A percentile compares a stretch with the other conserved stretches of the same genome.
phyloP scores from a whole-genome alignment of 2,113 vertebrate species.

The Ceyx melanurus region DNA sequence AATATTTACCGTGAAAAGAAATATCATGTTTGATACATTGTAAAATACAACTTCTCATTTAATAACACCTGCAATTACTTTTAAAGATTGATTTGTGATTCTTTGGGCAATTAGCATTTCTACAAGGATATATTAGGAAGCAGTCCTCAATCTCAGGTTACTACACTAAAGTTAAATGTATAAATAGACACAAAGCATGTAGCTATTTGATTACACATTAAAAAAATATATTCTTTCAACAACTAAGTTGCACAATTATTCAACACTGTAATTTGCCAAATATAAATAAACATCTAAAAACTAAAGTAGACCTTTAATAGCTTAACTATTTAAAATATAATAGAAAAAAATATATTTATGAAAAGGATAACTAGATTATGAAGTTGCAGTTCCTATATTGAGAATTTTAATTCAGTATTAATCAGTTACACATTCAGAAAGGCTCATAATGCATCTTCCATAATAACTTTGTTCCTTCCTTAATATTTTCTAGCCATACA shows the following conservation, averaged over 20 bases:
- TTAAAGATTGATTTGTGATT: neutral
- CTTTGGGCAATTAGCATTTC: slow-evolving; percentile 27
- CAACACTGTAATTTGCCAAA: slow-evolving; percentile 30
- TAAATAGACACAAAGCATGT: neutral
- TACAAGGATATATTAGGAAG: slow-evolving; percentile 35
- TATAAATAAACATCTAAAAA: slow-evolving; percentile 40
- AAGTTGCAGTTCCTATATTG: slow-evolving; percentile 27
- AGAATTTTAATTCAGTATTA: neutral
- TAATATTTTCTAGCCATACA: neutral
- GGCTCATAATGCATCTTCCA: neutral
- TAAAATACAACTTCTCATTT: slow-evolving; percentile 33
- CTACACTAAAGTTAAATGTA: neutral
- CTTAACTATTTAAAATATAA: slow-evolving; percentile 58
- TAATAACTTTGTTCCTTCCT: neutral
- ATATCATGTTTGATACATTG: neutral
- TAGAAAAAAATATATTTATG: slow-evolving; percentile 29
- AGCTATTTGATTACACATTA: slow-evolving; percentile 17
- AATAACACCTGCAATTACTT: slow-evolving; percentile 25
- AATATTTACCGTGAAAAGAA: slow-evolving; percentile 13
- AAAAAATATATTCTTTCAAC: slow-evolving; percentile 32
- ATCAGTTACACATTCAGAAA: neutral
- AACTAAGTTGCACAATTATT: slow-evolving; percentile 4
- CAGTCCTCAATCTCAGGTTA: slow-evolving; percentile 33
- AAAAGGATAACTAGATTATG: slow-evolving; percentile 41
- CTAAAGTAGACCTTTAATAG: slow-evolving; percentile 52